Conservation (phyloP, 2,113 vertebrate genomes). For the Nesogale talazaci region DNA sequence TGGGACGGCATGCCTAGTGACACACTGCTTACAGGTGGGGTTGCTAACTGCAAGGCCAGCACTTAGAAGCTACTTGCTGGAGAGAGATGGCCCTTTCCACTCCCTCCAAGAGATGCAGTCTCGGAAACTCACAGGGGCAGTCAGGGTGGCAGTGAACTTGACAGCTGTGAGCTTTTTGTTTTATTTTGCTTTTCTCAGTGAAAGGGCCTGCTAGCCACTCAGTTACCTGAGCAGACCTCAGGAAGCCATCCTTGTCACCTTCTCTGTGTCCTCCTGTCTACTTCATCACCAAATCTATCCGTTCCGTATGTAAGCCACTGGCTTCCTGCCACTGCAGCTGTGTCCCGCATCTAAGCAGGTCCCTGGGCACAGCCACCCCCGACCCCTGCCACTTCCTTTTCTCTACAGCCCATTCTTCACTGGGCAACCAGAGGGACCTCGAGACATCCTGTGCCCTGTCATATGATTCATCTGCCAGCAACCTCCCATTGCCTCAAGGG, state of each 20-base stretch:
- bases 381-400: not conserved
- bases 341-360: not conserved
- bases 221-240: not conserved
- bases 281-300: not conserved
- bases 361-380: not conserved
- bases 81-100: too few species aligned
- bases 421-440: not conserved
- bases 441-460: not conserved
- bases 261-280: fast-evolving
- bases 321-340: not conserved
- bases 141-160: too few species aligned
- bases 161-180: too few species aligned
- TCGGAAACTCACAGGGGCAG: too few species aligned
- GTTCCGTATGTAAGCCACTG: not conserved
- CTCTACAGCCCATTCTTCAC: fast-evolving
- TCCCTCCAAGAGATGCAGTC: too few species aligned
- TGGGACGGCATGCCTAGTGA: too few species aligned
- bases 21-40: too few species aligned
- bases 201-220: not conserved
- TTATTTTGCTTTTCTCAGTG: not conserved
- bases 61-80: too few species aligned
- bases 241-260: not conserved
- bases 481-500: not conserved
- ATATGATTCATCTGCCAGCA: not conserved
- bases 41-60: too few species aligned